phyloP scores from a whole-genome alignment of 2,113 vertebrate genomes.

The Toxostoma redivivum region DNA sequence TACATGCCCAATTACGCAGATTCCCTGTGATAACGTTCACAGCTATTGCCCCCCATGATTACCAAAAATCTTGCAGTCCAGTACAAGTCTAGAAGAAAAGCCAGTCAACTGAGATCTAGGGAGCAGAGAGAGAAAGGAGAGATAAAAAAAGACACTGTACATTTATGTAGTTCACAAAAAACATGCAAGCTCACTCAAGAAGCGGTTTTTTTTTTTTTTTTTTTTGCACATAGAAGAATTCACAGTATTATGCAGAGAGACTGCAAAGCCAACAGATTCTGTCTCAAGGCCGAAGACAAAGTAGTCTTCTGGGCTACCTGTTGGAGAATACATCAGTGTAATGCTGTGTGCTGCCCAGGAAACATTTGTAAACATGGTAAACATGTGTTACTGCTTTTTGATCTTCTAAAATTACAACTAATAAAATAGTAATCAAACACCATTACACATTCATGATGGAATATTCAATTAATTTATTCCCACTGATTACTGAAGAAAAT shows the following conservation, averaged over 20 bases:
- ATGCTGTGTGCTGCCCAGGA: not conserved
- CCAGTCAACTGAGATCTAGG: not conserved
- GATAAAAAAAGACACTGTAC: too few species aligned
- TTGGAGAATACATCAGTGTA: not conserved
- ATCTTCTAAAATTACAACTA: not conserved
- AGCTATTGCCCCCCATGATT: rapidly evolving
- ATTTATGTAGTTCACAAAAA: not conserved
- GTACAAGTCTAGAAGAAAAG: not conserved
- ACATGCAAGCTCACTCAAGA: not conserved
- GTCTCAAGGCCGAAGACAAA: too few species aligned
- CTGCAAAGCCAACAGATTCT: not conserved
- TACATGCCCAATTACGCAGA: rapidly evolving
- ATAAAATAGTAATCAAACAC: not conserved
- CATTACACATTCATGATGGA: not conserved
- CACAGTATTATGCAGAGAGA: rapidly evolving
- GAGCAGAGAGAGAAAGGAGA: not conserved
- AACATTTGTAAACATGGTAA: rapidly evolving
- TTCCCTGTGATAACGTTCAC: not conserved
- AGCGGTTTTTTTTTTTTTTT: not conserved
- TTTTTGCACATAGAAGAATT: not conserved
- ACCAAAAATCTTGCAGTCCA: not conserved
- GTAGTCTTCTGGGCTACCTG: too few species aligned
- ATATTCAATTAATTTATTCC: not conserved
- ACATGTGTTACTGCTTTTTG: not conserved
- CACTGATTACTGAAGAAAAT: not conserved